phyloP scores from a whole-genome alignment of 2,888 invertebrate species.

The Philereme transversata region DNA sequence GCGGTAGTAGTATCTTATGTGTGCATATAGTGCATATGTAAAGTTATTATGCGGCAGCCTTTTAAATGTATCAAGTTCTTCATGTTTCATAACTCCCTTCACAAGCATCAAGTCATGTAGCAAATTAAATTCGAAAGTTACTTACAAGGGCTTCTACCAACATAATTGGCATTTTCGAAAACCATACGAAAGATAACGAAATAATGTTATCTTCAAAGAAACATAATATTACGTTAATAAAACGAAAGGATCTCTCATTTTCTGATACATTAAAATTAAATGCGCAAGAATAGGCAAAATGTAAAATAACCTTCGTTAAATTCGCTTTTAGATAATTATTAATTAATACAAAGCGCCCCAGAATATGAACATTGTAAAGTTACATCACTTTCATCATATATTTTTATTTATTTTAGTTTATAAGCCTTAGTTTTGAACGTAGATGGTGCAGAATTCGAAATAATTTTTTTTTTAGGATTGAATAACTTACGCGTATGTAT shows the following conservation, averaged over 20 bases:
- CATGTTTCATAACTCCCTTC: neutral
- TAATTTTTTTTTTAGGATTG: too few relatives aligned
- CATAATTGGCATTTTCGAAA: slow-evolving; percentile 22
- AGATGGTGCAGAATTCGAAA: too few relatives aligned
- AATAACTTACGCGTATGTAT: too few relatives aligned
- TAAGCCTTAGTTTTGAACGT: too few relatives aligned
- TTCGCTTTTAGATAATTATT: neutral
- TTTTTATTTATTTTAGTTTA: too few relatives aligned
- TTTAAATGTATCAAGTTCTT: too few relatives aligned
- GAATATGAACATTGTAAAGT: too few relatives aligned
- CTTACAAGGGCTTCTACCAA: slow-evolving; percentile 7
- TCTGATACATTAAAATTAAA: slow-evolving; percentile 1
- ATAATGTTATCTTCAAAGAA: slow-evolving; percentile 22
- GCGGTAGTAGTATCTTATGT: too few relatives aligned
- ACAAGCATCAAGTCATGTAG: slow-evolving; percentile 18
- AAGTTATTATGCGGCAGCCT: too few relatives aligned
- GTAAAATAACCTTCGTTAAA: neutral
- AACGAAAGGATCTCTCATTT: slow-evolving; percentile 18
- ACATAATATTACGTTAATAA: neutral
- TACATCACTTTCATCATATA: too few relatives aligned
- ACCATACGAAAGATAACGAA: slow-evolving; percentile 7
- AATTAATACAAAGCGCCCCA: too few relatives aligned
- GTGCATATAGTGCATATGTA: too few relatives aligned
- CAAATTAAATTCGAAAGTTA: slow-evolving; percentile 15
- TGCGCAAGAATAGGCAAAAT: neutral